phyloP scores from a whole-genome alignment of 2,888 invertebrate genomes.

The Bombylius major region DNA sequence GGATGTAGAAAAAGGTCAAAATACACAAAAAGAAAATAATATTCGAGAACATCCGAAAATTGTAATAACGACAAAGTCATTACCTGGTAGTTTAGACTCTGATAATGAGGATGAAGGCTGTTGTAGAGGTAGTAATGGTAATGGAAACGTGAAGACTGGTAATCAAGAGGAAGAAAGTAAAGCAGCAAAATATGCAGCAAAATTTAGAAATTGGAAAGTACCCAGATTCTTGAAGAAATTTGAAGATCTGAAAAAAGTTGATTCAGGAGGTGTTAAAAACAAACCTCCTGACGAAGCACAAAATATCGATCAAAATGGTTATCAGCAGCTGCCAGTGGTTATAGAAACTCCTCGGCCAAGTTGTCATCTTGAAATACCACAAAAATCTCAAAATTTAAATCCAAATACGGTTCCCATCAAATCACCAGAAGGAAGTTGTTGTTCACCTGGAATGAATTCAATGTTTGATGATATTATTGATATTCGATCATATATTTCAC shows the following conservation, averaged over 20 bases:
- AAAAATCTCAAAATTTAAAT: constrained; percentile 25
- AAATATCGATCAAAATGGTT: constrained; percentile 37
- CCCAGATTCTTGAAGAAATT: constrained; percentile 53
- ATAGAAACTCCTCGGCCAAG: constrained; percentile 44
- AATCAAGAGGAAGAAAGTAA: constrained; percentile 45
- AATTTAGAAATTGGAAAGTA: constrained; percentile 55
- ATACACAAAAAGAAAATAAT: constrained; percentile 15
- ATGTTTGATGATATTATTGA: constrained; percentile 55
- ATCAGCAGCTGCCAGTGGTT: constrained; percentile 54
- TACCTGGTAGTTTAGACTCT: constrained; percentile 72
- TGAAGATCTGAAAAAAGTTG: constrained; percentile 29
- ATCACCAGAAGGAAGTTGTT: constrained; percentile 28
- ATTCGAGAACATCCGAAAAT: constrained; percentile 36
- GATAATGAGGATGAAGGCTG: constrained; percentile 48
- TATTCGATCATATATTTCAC: constrained; percentile 58
- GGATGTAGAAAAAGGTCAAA: constrained; percentile 13
- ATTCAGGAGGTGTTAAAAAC: constrained; percentile 7
- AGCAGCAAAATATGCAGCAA: constrained; percentile 36
- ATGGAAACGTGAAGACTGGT: constrained; percentile 33
- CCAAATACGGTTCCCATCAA: constrained; percentile 16
- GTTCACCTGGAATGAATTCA: constrained; percentile 40
- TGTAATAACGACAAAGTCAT: constrained; percentile 51
- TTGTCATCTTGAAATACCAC: constrained; percentile 28
- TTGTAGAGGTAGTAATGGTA: constrained; percentile 32
- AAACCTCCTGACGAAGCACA: constrained; percentile 21